A percentile compares a stretch with the other conserved stretches of the same genome.
Evolutionary conservation across 2,797 vertebrate species (phyloP).

Genomic region (Anguilla anguilla): DNA sequence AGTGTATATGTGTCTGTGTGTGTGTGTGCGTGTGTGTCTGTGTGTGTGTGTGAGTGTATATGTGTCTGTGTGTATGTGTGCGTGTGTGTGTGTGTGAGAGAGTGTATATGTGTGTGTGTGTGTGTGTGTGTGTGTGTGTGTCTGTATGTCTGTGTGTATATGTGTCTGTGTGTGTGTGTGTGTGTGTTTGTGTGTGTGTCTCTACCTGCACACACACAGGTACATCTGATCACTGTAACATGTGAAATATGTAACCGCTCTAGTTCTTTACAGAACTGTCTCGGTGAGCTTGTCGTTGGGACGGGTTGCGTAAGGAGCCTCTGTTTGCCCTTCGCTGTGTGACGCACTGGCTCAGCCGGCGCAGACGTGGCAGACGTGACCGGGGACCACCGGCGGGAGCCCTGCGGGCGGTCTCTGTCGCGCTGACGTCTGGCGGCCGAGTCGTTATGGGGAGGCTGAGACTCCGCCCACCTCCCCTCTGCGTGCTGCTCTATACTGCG

Average conservation of each 20-base stretch:
- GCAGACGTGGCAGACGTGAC: neutral
- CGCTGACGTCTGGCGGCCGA: neutral
- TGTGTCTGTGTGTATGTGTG: too few relatives aligned
- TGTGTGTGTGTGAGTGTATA: too few relatives aligned
- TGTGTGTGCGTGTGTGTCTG: too few relatives aligned
- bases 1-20: too few relatives aligned
- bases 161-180: too few relatives aligned
- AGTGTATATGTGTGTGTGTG: neutral
- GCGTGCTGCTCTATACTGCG: neutral
- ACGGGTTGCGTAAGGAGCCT: neutral
- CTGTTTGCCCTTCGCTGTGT: neutral
- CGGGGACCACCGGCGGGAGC: neutral
- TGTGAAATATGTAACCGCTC: neutral
- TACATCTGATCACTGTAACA: neutral
- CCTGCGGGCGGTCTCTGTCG: neutral
- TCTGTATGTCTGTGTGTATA: too few relatives aligned
- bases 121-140: too few relatives aligned
- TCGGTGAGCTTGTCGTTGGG: neutral
- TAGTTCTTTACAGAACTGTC: neutral
- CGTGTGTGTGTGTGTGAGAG: too few relatives aligned
- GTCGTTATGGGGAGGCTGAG: neutral
- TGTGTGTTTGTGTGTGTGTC: too few relatives aligned
- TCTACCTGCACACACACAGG: too few relatives aligned
- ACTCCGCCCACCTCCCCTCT: neutral
- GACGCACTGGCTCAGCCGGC: neutral